Evolutionary conservation across 2,888 invertebrate genomes (phyloP).

Genomic region (Pollenia griseotomentosa): DNA sequence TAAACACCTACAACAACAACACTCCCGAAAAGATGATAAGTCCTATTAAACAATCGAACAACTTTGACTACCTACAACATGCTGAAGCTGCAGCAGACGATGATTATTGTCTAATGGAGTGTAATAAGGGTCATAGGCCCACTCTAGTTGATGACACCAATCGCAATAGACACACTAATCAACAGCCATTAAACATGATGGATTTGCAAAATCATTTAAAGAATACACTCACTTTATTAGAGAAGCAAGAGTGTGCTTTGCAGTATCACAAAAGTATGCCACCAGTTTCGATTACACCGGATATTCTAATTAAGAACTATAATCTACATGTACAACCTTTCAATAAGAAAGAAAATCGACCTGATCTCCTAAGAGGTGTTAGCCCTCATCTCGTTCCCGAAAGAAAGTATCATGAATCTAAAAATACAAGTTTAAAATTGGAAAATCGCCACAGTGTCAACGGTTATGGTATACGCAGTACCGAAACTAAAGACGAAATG

Average conservation of each 20-base stretch:
- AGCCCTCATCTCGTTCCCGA: constrained; percentile 74
- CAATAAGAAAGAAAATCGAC: constrained; percentile 77
- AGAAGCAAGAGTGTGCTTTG: constrained; percentile 56
- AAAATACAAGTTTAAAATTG: constrained; percentile 38
- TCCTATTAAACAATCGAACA: constrained; percentile 43
- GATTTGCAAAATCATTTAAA: constrained; percentile 71
- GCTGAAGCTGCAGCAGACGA: constrained; percentile 15
- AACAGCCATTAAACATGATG: constrained; percentile 53
- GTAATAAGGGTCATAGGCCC: constrained; percentile 47
- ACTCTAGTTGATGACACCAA: constrained; percentile 70
- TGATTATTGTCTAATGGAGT: constrained; percentile 51
- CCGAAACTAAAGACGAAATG: constrained; percentile 76
- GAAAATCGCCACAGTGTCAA: constrained; percentile 48
- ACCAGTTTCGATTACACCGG: constrained; percentile 78
- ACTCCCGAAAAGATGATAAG: constrained; percentile 53
- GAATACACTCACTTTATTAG: constrained; percentile 64
- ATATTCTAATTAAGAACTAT: constrained; percentile 80
- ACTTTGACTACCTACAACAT: constrained; percentile 44
- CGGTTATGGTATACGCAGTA: constrained; percentile 55
- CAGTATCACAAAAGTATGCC: constrained; percentile 61
- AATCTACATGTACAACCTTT: constrained; percentile 67
- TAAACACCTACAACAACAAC: constrained; percentile 66
- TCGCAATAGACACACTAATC: constrained; percentile 61
- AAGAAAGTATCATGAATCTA: constrained; percentile 49
- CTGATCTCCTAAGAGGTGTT: constrained; percentile 80